Conservation (phyloP, 2,888 invertebrate species). For the Microplitis manilae region DNA sequence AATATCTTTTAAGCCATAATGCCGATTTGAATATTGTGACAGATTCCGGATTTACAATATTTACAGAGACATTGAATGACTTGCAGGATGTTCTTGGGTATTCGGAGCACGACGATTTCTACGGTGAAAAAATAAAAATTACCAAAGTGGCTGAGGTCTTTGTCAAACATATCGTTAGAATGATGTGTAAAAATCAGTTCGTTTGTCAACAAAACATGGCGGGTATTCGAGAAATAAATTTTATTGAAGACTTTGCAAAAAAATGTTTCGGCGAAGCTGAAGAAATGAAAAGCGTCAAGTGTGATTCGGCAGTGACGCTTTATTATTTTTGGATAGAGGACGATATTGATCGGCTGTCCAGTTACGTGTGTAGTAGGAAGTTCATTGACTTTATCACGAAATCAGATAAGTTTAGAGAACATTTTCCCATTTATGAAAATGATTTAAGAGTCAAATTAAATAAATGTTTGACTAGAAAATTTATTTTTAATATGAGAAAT, state of each 20-base stretch:
- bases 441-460: too few relatives aligned
- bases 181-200: background rate
- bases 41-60: background rate
- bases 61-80: background rate
- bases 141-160: background rate
- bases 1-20: background rate
- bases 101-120: too few relatives aligned
- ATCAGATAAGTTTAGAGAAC: too few relatives aligned
- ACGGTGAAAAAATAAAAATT: too few relatives aligned
- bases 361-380: too few relatives aligned
- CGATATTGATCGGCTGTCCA: too few relatives aligned
- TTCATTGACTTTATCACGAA: background rate
- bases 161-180: background rate
- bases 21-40: background rate
- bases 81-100: background rate
- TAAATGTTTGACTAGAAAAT: background rate
- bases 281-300: background rate
- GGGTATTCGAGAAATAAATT: background rate
- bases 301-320: background rate
- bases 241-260: background rate
- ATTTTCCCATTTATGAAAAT: too few relatives aligned
- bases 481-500: constrained; percentile 39
- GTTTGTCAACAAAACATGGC: background rate
- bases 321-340: too few relatives aligned
- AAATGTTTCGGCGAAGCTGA: background rate